Evolutionary conservation across 2,113 vertebrate genomes (phyloP), one percentile per base, ranked within the genome.

Genomic region (Aptenodytes forsteri): DNA sequence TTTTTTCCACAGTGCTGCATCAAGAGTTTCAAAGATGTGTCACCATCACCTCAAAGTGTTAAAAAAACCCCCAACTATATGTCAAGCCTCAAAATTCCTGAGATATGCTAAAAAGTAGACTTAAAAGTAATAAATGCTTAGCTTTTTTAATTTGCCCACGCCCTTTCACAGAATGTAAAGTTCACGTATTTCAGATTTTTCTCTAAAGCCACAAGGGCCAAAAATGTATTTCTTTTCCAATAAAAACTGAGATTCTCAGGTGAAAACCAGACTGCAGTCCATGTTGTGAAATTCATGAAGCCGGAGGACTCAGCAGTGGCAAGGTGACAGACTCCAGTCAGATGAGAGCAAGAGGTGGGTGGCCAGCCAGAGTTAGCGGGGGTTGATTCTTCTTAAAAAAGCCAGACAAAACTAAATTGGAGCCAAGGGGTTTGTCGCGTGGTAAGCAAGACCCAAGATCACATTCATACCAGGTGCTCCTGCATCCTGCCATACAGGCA

Each of bases 61-160:
- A 19, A 2, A n/a, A 69, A 25, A 29, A 0, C 0, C 1, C 10
- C 30, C 42, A 52, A 5, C 32, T 79, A 0, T 13, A 19, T 6
- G 13, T 22, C 34, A 30, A 85, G 34, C 18, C 25, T 90, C 36
- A 34, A 56, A 58, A 90, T 70, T 58, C 44, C n/a, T 26, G 34
- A 64, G 38, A 25, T 2, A 38, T 8, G 34, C 36, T 87, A 56
- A 80, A 83, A 89, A 69, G 4, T 30, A 91, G 44, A 40, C 34
- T 12, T 62, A 34, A 92, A 79, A 78, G 54, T 18, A 82, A 62
- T 19, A 71, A 83, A n/a, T 44, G 2, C 4, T 49, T 23, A 7
- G 2, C 2, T 14, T 6, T 58, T 30, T 75, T 13, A 16, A 38
- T 76, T 69, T 93, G 9, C 21, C 14, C 25, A 18, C 4, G 6